Conservation (phyloP, 2,888 invertebrate species). For the Azorinus chamasolen region DNA sequence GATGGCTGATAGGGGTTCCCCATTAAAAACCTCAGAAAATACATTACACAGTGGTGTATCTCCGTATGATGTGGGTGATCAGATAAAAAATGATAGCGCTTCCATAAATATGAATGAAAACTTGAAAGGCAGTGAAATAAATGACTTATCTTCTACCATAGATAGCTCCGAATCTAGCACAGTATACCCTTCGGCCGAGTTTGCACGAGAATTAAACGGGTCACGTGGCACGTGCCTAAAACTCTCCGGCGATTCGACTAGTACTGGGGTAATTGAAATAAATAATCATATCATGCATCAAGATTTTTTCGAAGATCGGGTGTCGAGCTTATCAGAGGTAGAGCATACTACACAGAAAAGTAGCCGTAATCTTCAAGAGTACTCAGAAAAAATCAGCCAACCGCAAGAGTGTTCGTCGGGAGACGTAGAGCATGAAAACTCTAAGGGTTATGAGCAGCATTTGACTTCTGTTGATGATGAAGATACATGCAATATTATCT, state of each 20-base stretch:
- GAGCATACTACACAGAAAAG: slow-evolving; percentile 57
- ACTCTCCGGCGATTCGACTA: slow-evolving; percentile 7
- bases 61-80: slow-evolving; percentile 29
- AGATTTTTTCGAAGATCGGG: slow-evolving; percentile 50
- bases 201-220: slow-evolving; percentile 14
- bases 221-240: slow-evolving; percentile 26
- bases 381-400: slow-evolving; percentile 51
- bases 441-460: slow-evolving; percentile 29
- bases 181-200: not conserved
- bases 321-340: slow-evolving; percentile 47
- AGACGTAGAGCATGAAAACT: slow-evolving; percentile 32
- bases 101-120: slow-evolving; percentile 20
- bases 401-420: slow-evolving; percentile 37
- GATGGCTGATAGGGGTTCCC: too few relatives aligned
- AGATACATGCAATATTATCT: slow-evolving; percentile 24
- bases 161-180: slow-evolving; percentile 6
- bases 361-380: slow-evolving; percentile 45
- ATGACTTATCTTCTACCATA: slow-evolving; percentile 24
- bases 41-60: slow-evolving; percentile 15
- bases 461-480: slow-evolving; percentile 28
- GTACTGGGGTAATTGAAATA: slow-evolving; percentile 20
- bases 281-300: slow-evolving; percentile 40
- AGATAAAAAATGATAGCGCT: slow-evolving; percentile 28
- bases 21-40: too few relatives aligned
- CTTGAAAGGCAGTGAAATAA: slow-evolving; percentile 23